These are phyloP conservation scores for Phrynocephalus vlangalii DNA, from an alignment of 2,797 vertebrate species.

Conservation along the genomic window DNA sequence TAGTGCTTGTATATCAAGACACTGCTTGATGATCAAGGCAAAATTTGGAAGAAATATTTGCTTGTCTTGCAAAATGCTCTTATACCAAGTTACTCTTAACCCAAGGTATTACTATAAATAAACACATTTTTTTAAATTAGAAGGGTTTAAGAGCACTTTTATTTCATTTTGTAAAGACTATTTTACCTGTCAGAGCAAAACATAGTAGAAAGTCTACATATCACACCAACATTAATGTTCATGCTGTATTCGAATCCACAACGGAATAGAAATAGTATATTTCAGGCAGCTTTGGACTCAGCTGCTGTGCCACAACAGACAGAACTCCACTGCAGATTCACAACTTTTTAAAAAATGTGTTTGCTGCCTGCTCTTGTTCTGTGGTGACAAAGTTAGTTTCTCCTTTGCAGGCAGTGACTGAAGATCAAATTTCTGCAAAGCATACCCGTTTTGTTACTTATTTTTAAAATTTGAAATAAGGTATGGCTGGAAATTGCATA, in stretches of 20 bases:
- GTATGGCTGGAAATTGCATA: slow-evolving; percentile 73
- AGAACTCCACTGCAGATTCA: slow-evolving; percentile 40
- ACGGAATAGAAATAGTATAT: slow-evolving; percentile 33
- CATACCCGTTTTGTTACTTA: slow-evolving; percentile 62
- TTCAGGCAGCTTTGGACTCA: slow-evolving; percentile 44
- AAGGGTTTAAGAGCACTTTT: slow-evolving; percentile 80
- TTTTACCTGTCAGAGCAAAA: slow-evolving; percentile 56
- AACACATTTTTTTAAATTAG: slow-evolving; percentile 39
- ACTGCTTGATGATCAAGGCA: too few relatives aligned
- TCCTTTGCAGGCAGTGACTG: slow-evolving; percentile 31
- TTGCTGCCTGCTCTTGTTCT: slow-evolving; percentile 50
- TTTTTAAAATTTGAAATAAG: slow-evolving; percentile 29
- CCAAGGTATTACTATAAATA: too few relatives aligned
- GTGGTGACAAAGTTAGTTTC: slow-evolving; percentile 43
- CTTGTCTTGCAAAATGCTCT: too few relatives aligned
- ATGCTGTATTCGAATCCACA: slow-evolving; percentile 42
- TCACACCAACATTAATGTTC: slow-evolving; percentile 62
- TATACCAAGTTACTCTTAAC: too few relatives aligned
- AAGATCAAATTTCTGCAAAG: slow-evolving; percentile 54
- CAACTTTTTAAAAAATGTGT: slow-evolving; percentile 33
- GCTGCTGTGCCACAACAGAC: slow-evolving; percentile 46
- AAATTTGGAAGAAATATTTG: too few relatives aligned
- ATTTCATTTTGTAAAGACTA: slow-evolving; percentile 62
- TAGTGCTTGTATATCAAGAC: too few relatives aligned
- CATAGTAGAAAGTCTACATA: slow-evolving; percentile 45